Conservation (phyloP, 1,140 invertebrate species). For the Drosophila tsacasi region DNA sequence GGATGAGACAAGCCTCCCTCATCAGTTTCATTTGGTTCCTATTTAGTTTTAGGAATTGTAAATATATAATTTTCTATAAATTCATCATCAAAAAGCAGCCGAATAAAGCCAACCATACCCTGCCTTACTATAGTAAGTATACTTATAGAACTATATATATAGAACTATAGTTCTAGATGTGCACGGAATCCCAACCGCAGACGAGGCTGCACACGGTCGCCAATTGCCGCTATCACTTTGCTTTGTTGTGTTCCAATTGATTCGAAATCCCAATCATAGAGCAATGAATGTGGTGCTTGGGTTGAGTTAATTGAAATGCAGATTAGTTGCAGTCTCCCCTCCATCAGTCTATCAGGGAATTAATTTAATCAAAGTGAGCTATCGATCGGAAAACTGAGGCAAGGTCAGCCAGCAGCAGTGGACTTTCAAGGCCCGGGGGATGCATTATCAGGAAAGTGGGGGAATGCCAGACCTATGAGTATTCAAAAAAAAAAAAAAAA, state of each 20-base stretch:
- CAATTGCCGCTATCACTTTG: conserved; percentile 33
- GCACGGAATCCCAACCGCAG: conserved; percentile 11
- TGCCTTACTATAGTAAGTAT: conserved; percentile 10
- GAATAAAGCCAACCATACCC: background rate
- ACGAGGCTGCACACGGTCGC: background rate
- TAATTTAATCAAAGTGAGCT: conserved; percentile 20
- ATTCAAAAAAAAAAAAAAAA: background rate
- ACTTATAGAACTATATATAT: too few species aligned
- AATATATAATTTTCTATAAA: background rate
- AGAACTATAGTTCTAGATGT: background rate
- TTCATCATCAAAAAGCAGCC: background rate
- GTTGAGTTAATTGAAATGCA: conserved; percentile 49
- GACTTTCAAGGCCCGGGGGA: conserved; percentile 19
- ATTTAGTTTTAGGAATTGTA: background rate
- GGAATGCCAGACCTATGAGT: conserved; percentile 34
- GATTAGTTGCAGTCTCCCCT: conserved; percentile 31
- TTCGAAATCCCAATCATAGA: conserved; percentile 31
- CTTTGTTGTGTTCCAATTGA: conserved; percentile 37
- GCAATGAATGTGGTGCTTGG: conserved; percentile 8
- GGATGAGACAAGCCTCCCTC: too few species aligned
- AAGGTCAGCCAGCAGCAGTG: conserved; percentile 29
- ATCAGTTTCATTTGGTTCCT: background rate
- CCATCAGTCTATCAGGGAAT: conserved; percentile 17
- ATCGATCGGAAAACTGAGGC: conserved; percentile 24
- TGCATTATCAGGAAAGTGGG: conserved; percentile 15